Evolutionary conservation across 2,797 vertebrate genomes (phyloP).

Genomic region (Molossus alvarezi): DNA sequence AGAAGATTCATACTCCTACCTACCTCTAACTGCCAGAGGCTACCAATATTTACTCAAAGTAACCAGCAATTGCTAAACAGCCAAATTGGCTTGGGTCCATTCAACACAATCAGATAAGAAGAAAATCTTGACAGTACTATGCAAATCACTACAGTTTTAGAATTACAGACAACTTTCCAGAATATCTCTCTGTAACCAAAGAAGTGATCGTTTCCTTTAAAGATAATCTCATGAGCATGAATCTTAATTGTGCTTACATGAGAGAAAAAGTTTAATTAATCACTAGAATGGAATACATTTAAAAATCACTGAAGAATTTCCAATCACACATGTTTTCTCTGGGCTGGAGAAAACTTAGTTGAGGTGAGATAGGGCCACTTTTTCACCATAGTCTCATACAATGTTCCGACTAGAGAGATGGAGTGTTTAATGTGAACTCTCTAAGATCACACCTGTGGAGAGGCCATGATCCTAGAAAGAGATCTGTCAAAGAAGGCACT

Average conservation of each 20-base stretch:
- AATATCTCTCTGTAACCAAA: background rate
- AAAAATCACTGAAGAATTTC: background rate
- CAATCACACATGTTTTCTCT: background rate
- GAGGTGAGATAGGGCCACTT: background rate
- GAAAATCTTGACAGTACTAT: slow-evolving; percentile 8
- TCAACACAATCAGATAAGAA: slow-evolving; percentile 17
- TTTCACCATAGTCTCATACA: background rate
- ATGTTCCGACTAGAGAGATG: background rate
- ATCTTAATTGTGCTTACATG: background rate
- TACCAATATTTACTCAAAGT: slow-evolving; percentile 38
- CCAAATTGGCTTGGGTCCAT: background rate
- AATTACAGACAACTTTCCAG: background rate
- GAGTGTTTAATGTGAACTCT: background rate
- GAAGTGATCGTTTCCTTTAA: background rate
- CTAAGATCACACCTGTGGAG: background rate
- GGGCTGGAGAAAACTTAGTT: background rate
- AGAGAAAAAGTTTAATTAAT: background rate
- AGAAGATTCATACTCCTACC: background rate
- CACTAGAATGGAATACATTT: background rate
- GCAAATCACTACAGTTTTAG: background rate
- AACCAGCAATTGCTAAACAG: background rate
- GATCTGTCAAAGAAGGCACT: background rate
- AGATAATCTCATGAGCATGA: background rate
- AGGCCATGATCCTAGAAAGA: background rate
- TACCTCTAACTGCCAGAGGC: background rate